Evolutionary conservation across 2,888 invertebrate genomes (phyloP).

Genomic region (Antheraea yamamai): DNA sequence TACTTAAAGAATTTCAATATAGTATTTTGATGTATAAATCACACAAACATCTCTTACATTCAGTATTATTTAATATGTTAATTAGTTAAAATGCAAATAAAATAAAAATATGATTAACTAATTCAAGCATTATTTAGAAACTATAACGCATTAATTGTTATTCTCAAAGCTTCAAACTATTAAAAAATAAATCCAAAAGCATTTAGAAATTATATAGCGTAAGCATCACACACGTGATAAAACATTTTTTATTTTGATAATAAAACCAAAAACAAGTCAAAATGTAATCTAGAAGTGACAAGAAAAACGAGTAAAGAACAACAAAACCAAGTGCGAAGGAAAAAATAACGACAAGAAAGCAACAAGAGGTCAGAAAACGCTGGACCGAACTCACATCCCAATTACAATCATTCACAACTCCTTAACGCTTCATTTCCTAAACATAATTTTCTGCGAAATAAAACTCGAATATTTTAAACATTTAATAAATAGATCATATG

Average conservation of each 20-base stretch:
- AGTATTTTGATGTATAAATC: constrained; percentile 44
- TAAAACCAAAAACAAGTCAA: constrained; percentile 29
- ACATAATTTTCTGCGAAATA: not conserved
- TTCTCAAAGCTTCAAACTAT: constrained; percentile 16
- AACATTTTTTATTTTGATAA: constrained; percentile 23
- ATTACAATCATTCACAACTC: constrained; percentile 58
- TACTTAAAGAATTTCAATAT: constrained; percentile 44
- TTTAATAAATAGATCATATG: not conserved
- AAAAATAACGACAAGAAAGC: constrained; percentile 46
- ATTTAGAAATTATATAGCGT: constrained; percentile 14
- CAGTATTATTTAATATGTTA: constrained; percentile 44
- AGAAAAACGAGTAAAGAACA: constrained; percentile 53
- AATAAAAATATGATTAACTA: constrained; percentile 4
- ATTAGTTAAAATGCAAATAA: constrained; percentile 17
- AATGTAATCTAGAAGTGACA: constrained; percentile 32
- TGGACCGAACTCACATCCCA: constrained; percentile 57
- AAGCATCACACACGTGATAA: constrained; percentile 17
- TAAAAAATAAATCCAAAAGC: constrained; percentile 31
- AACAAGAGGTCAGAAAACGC: constrained; percentile 50
- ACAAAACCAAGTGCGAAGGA: constrained; percentile 47
- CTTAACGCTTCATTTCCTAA: constrained; percentile 26
- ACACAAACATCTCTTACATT: constrained; percentile 69
- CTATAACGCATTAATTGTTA: not conserved
- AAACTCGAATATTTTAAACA: not conserved
- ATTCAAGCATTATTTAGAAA: constrained; percentile 12